Evolutionary conservation across 2,797 vertebrate genomes (phyloP), one percentile per base, ranked within the genome.

Genomic region (Cossypha dichroa): DNA sequence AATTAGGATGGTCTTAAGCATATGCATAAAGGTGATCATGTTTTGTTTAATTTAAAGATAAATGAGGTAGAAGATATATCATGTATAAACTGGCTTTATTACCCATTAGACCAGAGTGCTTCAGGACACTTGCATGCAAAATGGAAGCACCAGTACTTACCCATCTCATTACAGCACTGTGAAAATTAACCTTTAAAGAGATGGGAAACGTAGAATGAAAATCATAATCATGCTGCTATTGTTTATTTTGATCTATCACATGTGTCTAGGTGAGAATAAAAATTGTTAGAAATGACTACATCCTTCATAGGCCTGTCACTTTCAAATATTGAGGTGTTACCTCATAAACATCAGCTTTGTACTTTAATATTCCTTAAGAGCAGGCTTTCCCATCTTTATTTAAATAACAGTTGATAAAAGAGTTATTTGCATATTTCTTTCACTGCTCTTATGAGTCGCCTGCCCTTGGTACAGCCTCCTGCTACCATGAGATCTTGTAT

Each of bases 371-470:
- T 70, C 40, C 49, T 77, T 46, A 64, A 58, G 67, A 81, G 20
- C 8, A 1, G 15, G 13, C 13, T 80, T 91, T 88, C 29, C 64
- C 54, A 85, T 72, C 84, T 94, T 93, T 70, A 64, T 96, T 90
- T 94, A 95, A 96, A 85, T 74, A 68, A 68, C 38, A 86, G 49
- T 60, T 59, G 45, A 69, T 85, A 46, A 70, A 85, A 90, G 67
- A 89, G 26, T 93, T 85, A 62, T 75, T 88, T 92, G 88, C 85
- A 45, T 69, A 49, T 85, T 97, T 95, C 34, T 80, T 75, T 88
- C 59, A 36, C 31, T 51, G 85, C 87, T 89, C 60, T 95, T 87
- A 82, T 74, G 95, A 78, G 63, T 60, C 0, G 2, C 52, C 79
- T 93, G 77, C 54, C 91, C 85, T 91, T 91, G 72, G 73, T 88